Base-by-base conservation (phyloP, 2,888 invertebrate genomes). In the Pristionchus mayeri region DNA sequence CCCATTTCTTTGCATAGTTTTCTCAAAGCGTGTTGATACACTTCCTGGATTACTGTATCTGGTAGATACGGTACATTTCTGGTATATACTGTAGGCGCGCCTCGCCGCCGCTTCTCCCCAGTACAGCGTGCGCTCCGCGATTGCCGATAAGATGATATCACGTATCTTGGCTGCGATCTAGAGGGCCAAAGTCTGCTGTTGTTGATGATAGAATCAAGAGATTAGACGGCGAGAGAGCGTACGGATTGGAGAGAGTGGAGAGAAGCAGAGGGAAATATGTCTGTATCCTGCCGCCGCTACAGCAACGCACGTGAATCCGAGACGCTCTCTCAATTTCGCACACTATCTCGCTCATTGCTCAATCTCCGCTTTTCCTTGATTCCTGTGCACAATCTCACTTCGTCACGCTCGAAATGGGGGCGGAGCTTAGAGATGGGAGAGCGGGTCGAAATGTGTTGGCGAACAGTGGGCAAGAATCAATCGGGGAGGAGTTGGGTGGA, bases 381-480 rank as follows among this genome's bases (percentile, higher is more conserved):
- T 63, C 18, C 34, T 2, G 11, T 13, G 27, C 27, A 54, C 27
- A 24, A 18, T 24, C 24, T 57, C 11, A 34, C 7, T 4, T 63
- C 63, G 63, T 63, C 63, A 63, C 30, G 27, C 16, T 24, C 67
- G 6, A 24, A 44, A 24, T 44, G 2, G n/a, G 24, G 71, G 54
- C 21, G 37, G 63, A 63, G 63, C 63, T 44, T 44, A 3, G 27
- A 60, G 24, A 27, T 34, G 37, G 67, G 71, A 21, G 63, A 37
- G 24, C 9, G 24, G 44, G 24, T 40, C 71, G 71, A 71, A 30
- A 40, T 24, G 40, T 37, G 40, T 40, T 71, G 71, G 71, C 40
- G 71, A 71, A 71, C 71, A 71, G 71, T 30, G 71, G n/a, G 18
- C 71, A 71, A 71, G 71, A 71, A 40, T 71, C 71, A 71, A 44